Evolutionary conservation across 2,888 invertebrate species (phyloP).

Genomic region (Ichneumoninae sp.): DNA sequence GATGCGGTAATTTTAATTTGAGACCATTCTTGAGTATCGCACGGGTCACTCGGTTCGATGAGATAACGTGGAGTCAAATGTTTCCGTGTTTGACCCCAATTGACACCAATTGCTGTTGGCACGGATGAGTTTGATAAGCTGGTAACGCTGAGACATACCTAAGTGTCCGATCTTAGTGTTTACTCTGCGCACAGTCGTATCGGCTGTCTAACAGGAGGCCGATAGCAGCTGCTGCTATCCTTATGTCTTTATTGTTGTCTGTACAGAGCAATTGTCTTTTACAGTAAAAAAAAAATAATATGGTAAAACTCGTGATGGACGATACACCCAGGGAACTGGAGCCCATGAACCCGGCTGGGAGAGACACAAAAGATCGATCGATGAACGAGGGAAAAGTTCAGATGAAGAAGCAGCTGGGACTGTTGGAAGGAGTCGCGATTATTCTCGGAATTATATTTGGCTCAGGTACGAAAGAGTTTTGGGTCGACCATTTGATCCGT

Average conservation of each 20-base stretch:
- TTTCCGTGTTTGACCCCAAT: slow-evolving; percentile 43
- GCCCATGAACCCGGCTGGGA: slow-evolving; percentile 48
- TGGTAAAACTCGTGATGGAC: slow-evolving; percentile 58
- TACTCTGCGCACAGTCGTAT: neutral
- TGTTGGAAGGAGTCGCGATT: slow-evolving; percentile 96
- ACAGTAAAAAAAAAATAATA: slow-evolving; percentile 24
- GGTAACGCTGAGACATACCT: neutral
- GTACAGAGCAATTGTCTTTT: neutral
- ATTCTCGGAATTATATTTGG: slow-evolving; percentile 98
- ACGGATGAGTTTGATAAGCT: slow-evolving; percentile 29
- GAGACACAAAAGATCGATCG: slow-evolving; percentile 6
- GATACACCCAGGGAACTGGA: slow-evolving; percentile 43
- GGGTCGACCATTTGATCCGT: neutral
- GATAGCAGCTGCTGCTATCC: neutral
- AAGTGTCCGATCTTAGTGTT: neutral
- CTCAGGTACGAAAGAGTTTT: slow-evolving; percentile 87
- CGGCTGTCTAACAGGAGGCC: neutral
- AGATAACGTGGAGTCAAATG: slow-evolving; percentile 14
- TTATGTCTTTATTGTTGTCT: neutral
- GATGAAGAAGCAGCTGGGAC: slow-evolving; percentile 95
- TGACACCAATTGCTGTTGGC: slow-evolving; percentile 28
- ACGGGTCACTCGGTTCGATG: slow-evolving; percentile 13
- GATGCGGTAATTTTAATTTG: slow-evolving; percentile 35
- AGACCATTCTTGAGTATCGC: slow-evolving; percentile 6
- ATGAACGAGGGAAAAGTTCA: slow-evolving; percentile 86